Evolutionary conservation across 2,888 invertebrate species (phyloP).

Genomic region (Heliconius aoede): DNA sequence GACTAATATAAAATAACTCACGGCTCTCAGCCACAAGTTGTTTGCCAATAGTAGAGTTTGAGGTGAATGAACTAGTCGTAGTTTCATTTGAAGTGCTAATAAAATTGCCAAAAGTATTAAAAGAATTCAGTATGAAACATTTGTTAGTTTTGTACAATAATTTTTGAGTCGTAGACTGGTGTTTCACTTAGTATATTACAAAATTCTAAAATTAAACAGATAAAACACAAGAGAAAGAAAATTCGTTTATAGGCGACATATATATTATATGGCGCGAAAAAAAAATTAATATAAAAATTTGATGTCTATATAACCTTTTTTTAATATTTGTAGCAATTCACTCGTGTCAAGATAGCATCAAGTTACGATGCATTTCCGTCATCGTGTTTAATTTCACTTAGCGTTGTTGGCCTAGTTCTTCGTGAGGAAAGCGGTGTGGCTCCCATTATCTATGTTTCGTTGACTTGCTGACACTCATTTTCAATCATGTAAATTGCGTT

Average conservation of each 20-base stretch:
- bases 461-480: constrained; percentile 44
- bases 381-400: constrained; percentile 61
- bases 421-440: constrained; percentile 67
- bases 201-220: too few species aligned
- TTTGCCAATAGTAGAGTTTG: constrained; percentile 32
- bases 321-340: neutral
- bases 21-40: constrained; percentile 18
- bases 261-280: too few species aligned
- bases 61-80: constrained; percentile 33
- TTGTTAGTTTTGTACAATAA: neutral
- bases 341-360: constrained; percentile 27
- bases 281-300: too few species aligned
- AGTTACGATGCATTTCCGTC: constrained; percentile 53
- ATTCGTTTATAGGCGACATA: too few species aligned
- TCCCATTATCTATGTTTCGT: constrained; percentile 64
- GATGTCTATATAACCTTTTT: neutral
- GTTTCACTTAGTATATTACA: too few species aligned
- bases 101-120: constrained; percentile 20
- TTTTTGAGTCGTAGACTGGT: too few species aligned
- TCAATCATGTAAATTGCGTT: constrained; percentile 37
- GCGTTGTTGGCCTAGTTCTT: constrained; percentile 63
- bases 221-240: too few species aligned
- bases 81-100: constrained; percentile 27
- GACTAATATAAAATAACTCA: constrained; percentile 30
- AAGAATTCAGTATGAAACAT: neutral